Conservation (phyloP, 2,113 vertebrate genomes). For the Columbina picui region DNA sequence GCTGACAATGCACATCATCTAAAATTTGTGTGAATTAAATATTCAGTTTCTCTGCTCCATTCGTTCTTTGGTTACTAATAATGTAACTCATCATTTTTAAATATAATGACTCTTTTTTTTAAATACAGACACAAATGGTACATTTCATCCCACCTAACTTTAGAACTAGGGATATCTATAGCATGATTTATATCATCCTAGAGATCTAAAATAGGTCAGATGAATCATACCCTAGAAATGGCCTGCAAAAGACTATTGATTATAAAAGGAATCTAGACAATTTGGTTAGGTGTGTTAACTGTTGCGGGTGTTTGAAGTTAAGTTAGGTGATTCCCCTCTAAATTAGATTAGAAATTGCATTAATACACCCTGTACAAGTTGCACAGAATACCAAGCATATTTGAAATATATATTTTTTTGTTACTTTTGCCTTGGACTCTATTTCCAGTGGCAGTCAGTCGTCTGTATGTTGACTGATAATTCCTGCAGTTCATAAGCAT, state of each 20-base stretch:
- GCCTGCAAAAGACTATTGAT: not conserved
- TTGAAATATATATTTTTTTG: not conserved
- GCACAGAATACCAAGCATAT: not conserved
- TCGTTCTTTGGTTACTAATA: conserved; percentile 40
- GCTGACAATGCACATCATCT: conserved; percentile 10
- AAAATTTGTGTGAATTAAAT: conserved; percentile 58
- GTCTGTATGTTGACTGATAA: not conserved
- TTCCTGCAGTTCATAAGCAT: not conserved
- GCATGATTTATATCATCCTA: conserved; percentile 41
- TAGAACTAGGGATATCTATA: conserved; percentile 45
- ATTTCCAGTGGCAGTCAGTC: not conserved
- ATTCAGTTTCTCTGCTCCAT: conserved; percentile 28
- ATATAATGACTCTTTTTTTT: conserved; percentile 18
- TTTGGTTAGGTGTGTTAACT: not conserved
- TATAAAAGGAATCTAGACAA: conserved; percentile 15
- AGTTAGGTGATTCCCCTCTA: not conserved
- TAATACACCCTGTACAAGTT: not conserved
- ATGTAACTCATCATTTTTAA: conserved; percentile 36
- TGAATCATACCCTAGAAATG: conserved; percentile 57
- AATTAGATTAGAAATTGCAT: not conserved
- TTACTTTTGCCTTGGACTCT: not conserved
- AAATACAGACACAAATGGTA: conserved; percentile 41
- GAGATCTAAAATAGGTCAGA: conserved; percentile 47
- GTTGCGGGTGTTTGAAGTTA: not conserved
- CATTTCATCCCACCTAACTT: conserved; percentile 58